Percentiles rank a stretch among this genome's conserved stretches.
These are phyloP conservation scores for Drosophila flavopinicola DNA, from an alignment of 2,888 invertebrate genomes.

Conservation along the genomic window DNA sequence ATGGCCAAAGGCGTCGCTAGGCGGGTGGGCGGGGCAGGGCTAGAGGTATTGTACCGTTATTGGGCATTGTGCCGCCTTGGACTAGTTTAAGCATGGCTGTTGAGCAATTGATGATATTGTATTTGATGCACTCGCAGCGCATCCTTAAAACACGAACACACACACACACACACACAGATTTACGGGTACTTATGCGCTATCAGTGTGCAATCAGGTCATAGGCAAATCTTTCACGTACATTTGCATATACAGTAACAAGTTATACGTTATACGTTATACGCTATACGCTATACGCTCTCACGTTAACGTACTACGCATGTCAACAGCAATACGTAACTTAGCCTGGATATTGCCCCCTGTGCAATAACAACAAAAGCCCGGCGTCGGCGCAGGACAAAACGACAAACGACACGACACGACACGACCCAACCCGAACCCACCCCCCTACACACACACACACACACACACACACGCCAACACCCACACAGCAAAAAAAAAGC, in stretches of 20 bases:
- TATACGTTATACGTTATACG: slow-evolving; percentile 40
- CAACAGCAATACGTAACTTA: slow-evolving; percentile 19
- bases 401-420: slow-evolving; percentile 15
- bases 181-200: slow-evolving; percentile 32
- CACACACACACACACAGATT: slow-evolving; percentile 4
- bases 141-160: slow-evolving; percentile 16
- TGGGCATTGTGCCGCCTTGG: slow-evolving; percentile 2
- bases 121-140: slow-evolving; percentile 18
- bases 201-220: slow-evolving; percentile 22
- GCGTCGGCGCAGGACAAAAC: slow-evolving; percentile 54
- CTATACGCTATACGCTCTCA: no score
- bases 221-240: slow-evolving; percentile 12
- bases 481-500: no score
- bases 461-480: background rate
- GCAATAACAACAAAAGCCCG: slow-evolving; percentile 32
- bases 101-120: slow-evolving; percentile 38
- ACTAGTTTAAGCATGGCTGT: slow-evolving; percentile 21
- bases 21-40: slow-evolving; percentile 2
- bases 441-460: no score
- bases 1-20: slow-evolving; percentile 34
- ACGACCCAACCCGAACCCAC: background rate
- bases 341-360: slow-evolving; percentile 24
- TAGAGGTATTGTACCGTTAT: slow-evolving; percentile 5
- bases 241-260: slow-evolving; percentile 13
- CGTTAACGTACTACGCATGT: slow-evolving; percentile 42